Evolutionary conservation across 2,888 invertebrate genomes (phyloP).

Genomic region (Arctia plantaginis): DNA sequence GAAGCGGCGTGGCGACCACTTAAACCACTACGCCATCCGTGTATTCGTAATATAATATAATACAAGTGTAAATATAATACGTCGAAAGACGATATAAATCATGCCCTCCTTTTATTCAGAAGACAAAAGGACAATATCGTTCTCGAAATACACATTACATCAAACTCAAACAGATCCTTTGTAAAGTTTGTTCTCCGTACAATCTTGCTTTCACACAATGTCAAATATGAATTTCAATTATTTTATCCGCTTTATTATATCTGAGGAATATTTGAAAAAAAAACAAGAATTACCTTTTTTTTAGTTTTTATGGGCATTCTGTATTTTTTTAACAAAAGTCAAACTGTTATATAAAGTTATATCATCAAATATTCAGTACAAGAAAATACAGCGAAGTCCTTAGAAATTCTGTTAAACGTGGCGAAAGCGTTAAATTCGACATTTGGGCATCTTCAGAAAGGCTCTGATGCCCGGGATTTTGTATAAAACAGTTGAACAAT

Average conservation of each 20-base stretch:
- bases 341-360: conserved; percentile 42
- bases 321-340: conserved; percentile 41
- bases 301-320: conserved; percentile 10
- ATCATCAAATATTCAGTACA: conserved; percentile 44
- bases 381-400: conserved; percentile 33
- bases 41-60: neutral
- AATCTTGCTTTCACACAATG: neutral
- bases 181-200: neutral
- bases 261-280: neutral
- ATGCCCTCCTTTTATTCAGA: neutral
- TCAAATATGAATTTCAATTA: conserved; percentile 20
- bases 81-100: neutral
- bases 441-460: conserved; percentile 18
- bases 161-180: neutral
- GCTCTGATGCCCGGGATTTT: conserved; percentile 27
- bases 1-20: too few relatives aligned
- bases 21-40: too few relatives aligned
- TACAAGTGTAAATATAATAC: neutral
- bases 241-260: neutral
- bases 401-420: conserved; percentile 26
- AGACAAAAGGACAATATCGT: neutral
- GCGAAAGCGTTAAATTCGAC: conserved; percentile 11
- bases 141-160: neutral
- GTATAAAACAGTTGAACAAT: conserved; percentile 12
- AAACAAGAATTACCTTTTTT: too few relatives aligned